phyloP scores from a whole-genome alignment of 2,113 vertebrate species.

The Prolemur simus region DNA sequence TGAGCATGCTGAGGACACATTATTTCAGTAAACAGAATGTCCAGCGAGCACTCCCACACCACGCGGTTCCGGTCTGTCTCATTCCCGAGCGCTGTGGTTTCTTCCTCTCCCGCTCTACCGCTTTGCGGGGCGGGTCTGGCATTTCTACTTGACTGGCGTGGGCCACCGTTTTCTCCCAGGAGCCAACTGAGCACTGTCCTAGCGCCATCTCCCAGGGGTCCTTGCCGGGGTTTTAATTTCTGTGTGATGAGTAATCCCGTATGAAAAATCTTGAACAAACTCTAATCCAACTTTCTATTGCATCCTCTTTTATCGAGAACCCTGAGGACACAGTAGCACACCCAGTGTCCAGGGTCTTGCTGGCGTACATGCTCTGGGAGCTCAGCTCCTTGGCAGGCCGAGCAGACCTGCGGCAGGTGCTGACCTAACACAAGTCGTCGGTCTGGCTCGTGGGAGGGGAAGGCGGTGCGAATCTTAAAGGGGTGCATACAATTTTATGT shows the following conservation, averaged over 20 bases:
- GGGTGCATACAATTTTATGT: fast-evolving
- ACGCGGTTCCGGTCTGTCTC: too few species aligned
- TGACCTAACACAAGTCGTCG: not conserved
- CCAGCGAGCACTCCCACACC: too few species aligned
- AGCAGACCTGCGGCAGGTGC: too few species aligned
- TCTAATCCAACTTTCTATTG: not conserved
- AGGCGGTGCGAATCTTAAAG: not conserved
- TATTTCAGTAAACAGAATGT: not conserved
- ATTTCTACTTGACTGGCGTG: not conserved
- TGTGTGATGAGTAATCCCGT: not conserved
- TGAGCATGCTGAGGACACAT: fast-evolving
- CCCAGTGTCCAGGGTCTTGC: not conserved
- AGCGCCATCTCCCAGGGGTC: not conserved
- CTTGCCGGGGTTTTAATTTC: not conserved
- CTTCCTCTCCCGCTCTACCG: not conserved
- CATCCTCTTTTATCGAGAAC: not conserved
- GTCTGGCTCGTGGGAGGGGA: not conserved
- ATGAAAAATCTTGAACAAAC: not conserved
- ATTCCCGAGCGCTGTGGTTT: too few species aligned
- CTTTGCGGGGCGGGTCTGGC: too few species aligned
- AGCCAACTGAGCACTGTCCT: too few species aligned
- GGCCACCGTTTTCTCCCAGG: not conserved
- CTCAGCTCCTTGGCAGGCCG: too few species aligned
- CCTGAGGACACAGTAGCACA: not conserved
- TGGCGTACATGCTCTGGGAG: fast-evolving